Conservation (phyloP, 2,797 vertebrate genomes). For the Anas georgica region DNA sequence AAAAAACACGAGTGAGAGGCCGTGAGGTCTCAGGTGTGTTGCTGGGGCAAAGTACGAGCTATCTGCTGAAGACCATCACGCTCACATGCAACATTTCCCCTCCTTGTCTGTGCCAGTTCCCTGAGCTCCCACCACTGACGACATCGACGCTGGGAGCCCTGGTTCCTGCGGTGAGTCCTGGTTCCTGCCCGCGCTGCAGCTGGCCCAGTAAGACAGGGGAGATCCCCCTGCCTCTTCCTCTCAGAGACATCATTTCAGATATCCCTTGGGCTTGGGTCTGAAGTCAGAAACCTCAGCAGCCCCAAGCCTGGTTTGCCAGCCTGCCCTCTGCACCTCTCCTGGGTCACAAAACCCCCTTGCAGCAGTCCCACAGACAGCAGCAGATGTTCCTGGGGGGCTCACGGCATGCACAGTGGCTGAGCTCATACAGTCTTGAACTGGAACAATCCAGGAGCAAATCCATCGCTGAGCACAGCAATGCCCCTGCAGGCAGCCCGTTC, state of each 20-base stretch:
- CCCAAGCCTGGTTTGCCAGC: background rate
- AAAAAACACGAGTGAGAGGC: rapidly evolving
- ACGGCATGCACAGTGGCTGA: rapidly evolving
- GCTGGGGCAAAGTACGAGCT: background rate
- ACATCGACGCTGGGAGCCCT: conserved; percentile 67
- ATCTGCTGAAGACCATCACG: rapidly evolving
- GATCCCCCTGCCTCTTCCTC: background rate
- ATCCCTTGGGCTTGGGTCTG: background rate
- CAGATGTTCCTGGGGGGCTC: background rate
- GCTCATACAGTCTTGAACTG: background rate
- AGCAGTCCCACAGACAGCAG: rapidly evolving
- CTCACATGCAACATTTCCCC: background rate
- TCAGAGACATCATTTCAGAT: background rate
- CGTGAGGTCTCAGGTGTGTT: rapidly evolving
- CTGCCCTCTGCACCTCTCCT: background rate
- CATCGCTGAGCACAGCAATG: background rate
- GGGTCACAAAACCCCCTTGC: background rate
- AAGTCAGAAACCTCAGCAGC: rapidly evolving
- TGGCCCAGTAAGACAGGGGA: rapidly evolving
- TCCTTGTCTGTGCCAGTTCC: conserved; percentile 52
- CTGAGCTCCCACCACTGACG: conserved; percentile 73
- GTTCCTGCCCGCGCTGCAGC: background rate
- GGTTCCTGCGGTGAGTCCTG: conserved; percentile 66
- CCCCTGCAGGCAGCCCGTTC: rapidly evolving
- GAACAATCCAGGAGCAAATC: background rate